Conservation (phyloP, 2,797 vertebrate genomes). For the Lycodopsis pacificus region DNA sequence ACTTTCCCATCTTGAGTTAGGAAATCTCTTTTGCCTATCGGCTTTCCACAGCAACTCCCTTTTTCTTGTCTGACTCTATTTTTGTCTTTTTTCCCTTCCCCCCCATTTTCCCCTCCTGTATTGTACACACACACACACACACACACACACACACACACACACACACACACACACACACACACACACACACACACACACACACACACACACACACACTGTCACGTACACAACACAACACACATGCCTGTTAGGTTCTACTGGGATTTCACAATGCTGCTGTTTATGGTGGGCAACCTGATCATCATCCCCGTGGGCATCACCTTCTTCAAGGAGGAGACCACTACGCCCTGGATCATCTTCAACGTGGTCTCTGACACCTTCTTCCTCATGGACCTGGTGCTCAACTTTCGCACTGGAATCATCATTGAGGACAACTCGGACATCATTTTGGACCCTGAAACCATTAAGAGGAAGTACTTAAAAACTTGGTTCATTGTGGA, state of each 20-base stretch:
- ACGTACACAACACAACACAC: slow-evolving; percentile 32
- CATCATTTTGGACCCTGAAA: slow-evolving; percentile 96
- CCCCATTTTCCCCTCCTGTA: slow-evolving; percentile 6
- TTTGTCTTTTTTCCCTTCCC: slow-evolving; percentile 51
- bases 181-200: slow-evolving; percentile 29
- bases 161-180: slow-evolving; percentile 32
- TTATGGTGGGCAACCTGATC: slow-evolving; percentile 99
- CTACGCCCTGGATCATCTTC: slow-evolving; percentile 97
- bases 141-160: slow-evolving; percentile 33
- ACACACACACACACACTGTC: slow-evolving; percentile 35
- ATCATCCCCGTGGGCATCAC: slow-evolving; percentile 99
- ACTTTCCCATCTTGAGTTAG: slow-evolving; percentile 44
- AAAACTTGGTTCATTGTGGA: slow-evolving; percentile 99
- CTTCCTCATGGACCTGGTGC: slow-evolving; percentile 97
- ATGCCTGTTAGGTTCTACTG: slow-evolving; percentile 93
- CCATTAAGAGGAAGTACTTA: slow-evolving; percentile 96
- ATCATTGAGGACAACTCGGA: slow-evolving; percentile 98
- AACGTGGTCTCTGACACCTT: slow-evolving; percentile 98
- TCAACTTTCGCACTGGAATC: slow-evolving; percentile 98
- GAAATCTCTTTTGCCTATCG: slow-evolving; percentile 63
- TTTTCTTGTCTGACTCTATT: slow-evolving; percentile 64
- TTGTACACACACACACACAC: slow-evolving; percentile 27
- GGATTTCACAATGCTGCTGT: slow-evolving; percentile 99
- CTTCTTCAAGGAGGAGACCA: slow-evolving; percentile 99
- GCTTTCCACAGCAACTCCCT: slow-evolving; percentile 58